Base-by-base conservation (phyloP, 2,113 vertebrate genomes). In the Platichthys flesus region DNA sequence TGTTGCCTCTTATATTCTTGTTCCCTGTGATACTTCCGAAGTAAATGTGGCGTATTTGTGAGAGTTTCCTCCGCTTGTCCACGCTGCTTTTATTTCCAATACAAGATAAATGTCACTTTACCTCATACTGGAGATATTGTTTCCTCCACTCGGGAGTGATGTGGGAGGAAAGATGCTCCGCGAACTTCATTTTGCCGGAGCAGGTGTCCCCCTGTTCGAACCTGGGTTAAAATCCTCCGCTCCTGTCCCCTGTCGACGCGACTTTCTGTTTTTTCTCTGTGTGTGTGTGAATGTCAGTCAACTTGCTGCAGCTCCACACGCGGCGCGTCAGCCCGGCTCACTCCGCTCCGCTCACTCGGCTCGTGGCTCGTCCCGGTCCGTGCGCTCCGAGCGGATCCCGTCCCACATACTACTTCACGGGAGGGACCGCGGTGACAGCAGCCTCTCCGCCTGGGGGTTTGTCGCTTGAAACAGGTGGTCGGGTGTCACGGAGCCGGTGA, bases 71-170 rank as follows among this genome's bases (percentile, higher is more conserved):
- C 9, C 24, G 14, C 12, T 14, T 35, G 67, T 51, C 42, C 18
- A 54, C 4, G 35, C 16, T 65, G 2, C 21, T 55, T 72, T 66
- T 69, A 66, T 62, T 68, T 71, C 0, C 9, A 21, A 62, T 12
- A 49, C 0, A 63, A 18, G 0, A 69, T 9, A 45, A n/a, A 67
- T 54, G 23, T 35, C 16, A 83, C 80, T 89, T 82, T 3, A 98
- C 97, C 97, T 99, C 97, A 94, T 99, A 98, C 88, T 98, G 97
- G 89, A 99, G 98, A 94, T 99, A 99, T 60, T 99, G 97, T 87
- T 99, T 98, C 85, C 97, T 96, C 97, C 97, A 99, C 93, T 99
- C 97, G 74, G 97, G 97, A 47, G 97, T 99, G 95, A 99, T 99
- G 95, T 99, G 97, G 78, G 97, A 97, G 3, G 97, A 96, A 82